Evolutionary conservation across 2,888 invertebrate species (phyloP).

Genomic region (Nasonovia ribisnigri): DNA sequence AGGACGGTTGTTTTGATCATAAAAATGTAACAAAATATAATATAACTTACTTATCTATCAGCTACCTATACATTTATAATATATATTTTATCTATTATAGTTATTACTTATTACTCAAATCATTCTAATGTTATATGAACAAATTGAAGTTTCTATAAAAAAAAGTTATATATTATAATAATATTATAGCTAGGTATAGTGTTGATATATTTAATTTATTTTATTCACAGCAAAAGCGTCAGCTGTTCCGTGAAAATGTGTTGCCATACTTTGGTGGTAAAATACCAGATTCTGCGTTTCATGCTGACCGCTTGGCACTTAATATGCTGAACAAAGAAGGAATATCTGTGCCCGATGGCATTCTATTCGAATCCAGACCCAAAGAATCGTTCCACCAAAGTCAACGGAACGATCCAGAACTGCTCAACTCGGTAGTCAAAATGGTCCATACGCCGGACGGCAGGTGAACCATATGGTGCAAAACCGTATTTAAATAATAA

Average conservation of each 20-base stretch:
- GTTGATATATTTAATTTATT: background rate
- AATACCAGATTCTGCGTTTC: constrained; percentile 77
- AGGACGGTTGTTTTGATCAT: background rate
- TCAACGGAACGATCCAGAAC: constrained; percentile 68
- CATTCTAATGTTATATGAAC: background rate
- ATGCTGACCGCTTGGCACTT: constrained; percentile 74
- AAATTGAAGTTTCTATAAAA: background rate
- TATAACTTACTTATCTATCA: background rate
- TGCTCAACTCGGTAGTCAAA: constrained; percentile 67
- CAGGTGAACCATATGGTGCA: constrained; percentile 69
- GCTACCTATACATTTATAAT: no score
- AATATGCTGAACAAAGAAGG: constrained; percentile 77
- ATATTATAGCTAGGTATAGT: background rate
- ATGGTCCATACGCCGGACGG: constrained; percentile 72
- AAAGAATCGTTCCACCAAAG: constrained; percentile 70
- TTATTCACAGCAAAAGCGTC: constrained; percentile 73
- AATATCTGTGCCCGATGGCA: constrained; percentile 75
- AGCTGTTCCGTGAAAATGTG: constrained; percentile 77
- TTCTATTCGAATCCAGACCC: constrained; percentile 72
- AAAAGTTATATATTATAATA: background rate
- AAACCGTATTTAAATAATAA: no score
- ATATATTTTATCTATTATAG: background rate
- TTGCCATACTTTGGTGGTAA: constrained; percentile 76
- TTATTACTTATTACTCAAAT: background rate
- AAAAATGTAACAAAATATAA: background rate